Conservation (phyloP, 2,797 vertebrate species). For the Melanotaenia trifasciata region DNA sequence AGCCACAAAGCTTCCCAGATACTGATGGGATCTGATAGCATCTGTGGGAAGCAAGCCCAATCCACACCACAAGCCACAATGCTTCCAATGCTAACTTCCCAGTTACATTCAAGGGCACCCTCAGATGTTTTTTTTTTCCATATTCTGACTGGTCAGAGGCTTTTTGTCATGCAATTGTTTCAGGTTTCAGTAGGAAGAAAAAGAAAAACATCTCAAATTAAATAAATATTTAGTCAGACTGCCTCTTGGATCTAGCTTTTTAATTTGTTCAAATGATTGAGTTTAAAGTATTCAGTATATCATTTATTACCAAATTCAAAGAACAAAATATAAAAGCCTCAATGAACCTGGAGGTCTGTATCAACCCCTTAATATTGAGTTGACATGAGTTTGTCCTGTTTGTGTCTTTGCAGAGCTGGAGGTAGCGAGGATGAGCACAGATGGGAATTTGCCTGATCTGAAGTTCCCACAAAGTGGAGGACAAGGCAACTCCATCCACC, state of each 20-base stretch:
- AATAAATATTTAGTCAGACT: neutral
- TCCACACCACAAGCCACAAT: neutral
- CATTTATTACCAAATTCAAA: neutral
- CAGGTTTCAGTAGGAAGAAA: neutral
- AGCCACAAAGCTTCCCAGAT: neutral
- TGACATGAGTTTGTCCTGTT: constrained; percentile 2
- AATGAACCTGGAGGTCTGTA: neutral
- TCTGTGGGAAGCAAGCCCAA: neutral
- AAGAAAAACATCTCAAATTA: neutral
- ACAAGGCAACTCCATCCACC: constrained; percentile 92
- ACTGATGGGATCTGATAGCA: neutral
- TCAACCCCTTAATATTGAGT: constrained; percentile 16
- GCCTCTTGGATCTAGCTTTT: neutral
- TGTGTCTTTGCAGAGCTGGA: constrained; percentile 89
- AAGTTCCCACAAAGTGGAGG: constrained; percentile 93
- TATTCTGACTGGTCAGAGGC: neutral
- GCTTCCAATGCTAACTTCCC: neutral
- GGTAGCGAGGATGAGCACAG: constrained; percentile 96
- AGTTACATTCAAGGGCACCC: neutral
- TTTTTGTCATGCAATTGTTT: neutral
- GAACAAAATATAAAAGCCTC: neutral
- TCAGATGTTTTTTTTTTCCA: neutral
- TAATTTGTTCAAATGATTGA: neutral
- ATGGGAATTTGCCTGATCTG: constrained; percentile 94
- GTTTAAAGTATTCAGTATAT: neutral